Evolutionary conservation across 1,140 invertebrate species (phyloP), one percentile per base, ranked within the genome.

Genomic region (Holotrichia oblita): DNA sequence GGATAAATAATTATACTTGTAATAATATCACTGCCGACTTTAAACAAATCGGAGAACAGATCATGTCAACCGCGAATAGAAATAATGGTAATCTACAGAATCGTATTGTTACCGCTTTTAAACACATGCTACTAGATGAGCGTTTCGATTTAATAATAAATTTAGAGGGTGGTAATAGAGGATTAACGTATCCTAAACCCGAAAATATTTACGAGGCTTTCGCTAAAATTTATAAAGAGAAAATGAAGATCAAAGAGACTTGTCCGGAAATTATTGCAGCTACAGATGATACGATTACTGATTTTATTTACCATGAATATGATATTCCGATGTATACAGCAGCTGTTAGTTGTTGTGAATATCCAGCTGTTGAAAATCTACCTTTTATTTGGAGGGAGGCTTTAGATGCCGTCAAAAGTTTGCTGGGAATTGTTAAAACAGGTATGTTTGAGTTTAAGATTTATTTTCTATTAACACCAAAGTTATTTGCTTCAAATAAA

Each of bases 321-420:
- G 87, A 89, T 12, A 86, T 89, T 0, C 90, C 91, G 0, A 86
- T 92, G 80, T 86, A 90, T n/a, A 90, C 90, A 0, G 86, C 91
- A 27, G 91, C 91, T 0, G 79, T 92, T 6, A 89, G 91, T 64
- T 97, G 95, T 83, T 97, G 95, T 83, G 94, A 94, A 81, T 94
- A 94, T 89, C 95, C 95, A 0, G 78, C 84, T 0, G 87, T 92
- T 12, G 86, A 87, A 4, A 88, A 91, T 9, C 89, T 97, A 34
- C 92, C 92, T 0, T 89, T 87, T 59, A 89, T 96, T 6, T 97
- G 95, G 95, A 89, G 91, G 77, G 90, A 93, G 48, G 93, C 93
- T 85, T 87, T 97, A 59, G 83, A 88, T 17, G 92, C 94, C 2
- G 85, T 96, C 0, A 92, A 93, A 87, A 91, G 87, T 85, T 94